Evolutionary conservation across 1,140 invertebrate species (phyloP), one percentile per base, ranked within the genome.

Genomic region (honey bee (Apis mellifera)): DNA sequence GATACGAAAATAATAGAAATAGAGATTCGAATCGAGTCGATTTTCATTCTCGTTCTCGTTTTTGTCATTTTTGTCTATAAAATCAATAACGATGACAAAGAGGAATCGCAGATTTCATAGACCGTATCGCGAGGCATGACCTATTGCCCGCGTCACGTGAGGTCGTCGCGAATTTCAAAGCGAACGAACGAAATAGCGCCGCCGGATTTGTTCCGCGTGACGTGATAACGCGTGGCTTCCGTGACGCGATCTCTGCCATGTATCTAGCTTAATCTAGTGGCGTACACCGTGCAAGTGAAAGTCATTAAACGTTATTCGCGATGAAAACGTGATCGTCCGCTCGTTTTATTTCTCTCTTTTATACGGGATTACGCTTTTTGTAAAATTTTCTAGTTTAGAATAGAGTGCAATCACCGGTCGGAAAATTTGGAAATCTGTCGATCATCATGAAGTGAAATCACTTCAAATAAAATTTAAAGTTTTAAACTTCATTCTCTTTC

Each of bases 161-260:
- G 69, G n/a, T 71, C 23, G 23, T 7, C 69, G 19, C 23, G 52
- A 19, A 55, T 32, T 52, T 23, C 54, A 23, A 9, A 21, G 50
- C 65, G 19, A 50, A 68, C 23, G 23, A 55, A 71, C 23, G 26
- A 32, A 55, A 71, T 32, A 55, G 23, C 50, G 52, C 0, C 4
- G 19, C 23, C 55, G 21, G 69, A 71, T 71, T 71, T 55, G 52
- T 71, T 71, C 69, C 69, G 17, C 69, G 65, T 66, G 65, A 66
- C 65, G 65, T 48, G 69, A 71, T 71, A 71, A 71, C 69, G 69
- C 69, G 69, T 71, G 52, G 69, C 69, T 71, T 71, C 26, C 50
- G 69, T 71, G 69, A 55, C 69, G 69, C 23, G 69, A 70, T 70
- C 52, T 5, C 50, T 71, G 50, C 23, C 69, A 52, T 71, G 69